Percentiles rank a stretch among this genome's conserved stretches.
These are phyloP conservation scores for Pangasius sanitwongsei DNA, from an alignment of 2,797 vertebrate species.

Conservation along the genomic window DNA sequence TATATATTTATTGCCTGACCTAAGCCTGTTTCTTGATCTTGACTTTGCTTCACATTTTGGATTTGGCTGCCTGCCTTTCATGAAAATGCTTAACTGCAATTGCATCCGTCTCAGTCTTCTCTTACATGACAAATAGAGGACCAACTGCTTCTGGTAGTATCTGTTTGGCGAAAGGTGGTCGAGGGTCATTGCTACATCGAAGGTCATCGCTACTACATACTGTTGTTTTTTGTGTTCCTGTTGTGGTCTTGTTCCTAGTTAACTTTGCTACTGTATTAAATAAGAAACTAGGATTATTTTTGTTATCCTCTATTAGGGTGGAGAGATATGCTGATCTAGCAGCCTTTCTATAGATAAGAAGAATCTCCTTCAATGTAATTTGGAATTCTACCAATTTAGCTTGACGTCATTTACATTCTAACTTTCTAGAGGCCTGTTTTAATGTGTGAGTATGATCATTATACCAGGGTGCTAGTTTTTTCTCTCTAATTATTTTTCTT, in stretches of 20 bases:
- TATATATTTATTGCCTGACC: too few species aligned
- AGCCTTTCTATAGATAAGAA: not conserved
- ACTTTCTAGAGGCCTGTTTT: not conserved
- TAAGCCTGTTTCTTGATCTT: too few species aligned
- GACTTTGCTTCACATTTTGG: too few species aligned
- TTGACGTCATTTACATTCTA: not conserved
- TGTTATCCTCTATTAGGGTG: not conserved
- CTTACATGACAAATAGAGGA: not conserved
- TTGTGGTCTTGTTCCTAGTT: not conserved
- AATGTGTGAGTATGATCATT: not conserved
- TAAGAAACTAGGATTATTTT: not conserved
- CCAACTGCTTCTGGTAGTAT: not conserved
- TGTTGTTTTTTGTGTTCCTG: not conserved
- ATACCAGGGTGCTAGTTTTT: not conserved
- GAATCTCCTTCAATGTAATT: not conserved
- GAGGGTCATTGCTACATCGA: too few species aligned
- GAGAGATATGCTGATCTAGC: not conserved
- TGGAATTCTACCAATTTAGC: not conserved
- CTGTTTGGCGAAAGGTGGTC: not conserved
- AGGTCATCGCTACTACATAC: not conserved
- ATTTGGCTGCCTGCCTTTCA: too few species aligned
- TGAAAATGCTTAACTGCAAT: too few species aligned
- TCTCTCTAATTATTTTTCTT: not conserved
- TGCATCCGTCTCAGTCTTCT: too few species aligned
- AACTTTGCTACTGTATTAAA: not conserved